These are phyloP conservation scores for Okapia johnstoni DNA, from an alignment of 2,113 vertebrate genomes.

Conservation along the genomic window DNA sequence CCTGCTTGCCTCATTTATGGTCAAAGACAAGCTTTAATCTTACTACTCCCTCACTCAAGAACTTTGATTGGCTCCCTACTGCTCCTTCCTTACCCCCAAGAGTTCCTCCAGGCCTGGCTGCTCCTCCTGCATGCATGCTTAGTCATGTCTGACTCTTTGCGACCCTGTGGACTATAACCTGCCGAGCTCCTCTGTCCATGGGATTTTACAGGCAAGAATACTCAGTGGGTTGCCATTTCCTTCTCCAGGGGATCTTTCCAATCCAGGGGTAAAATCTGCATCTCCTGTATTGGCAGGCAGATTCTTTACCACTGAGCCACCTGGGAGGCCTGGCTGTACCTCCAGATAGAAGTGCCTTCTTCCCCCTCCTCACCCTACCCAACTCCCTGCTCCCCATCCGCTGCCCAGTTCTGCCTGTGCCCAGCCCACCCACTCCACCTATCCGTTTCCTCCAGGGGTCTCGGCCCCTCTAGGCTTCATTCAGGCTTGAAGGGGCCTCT, in stretches of 20 bases:
- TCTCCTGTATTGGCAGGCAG: background rate
- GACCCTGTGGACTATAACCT: background rate
- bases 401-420: background rate
- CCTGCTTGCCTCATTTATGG: background rate
- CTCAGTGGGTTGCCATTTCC: background rate
- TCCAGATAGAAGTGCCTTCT: background rate
- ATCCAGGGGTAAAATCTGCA: background rate
- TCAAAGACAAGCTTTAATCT: background rate
- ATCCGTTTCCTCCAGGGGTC: background rate
- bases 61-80: background rate
- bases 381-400: background rate
- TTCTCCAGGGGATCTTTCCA: background rate
- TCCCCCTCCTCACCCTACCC: background rate
- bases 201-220: background rate
- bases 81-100: background rate
- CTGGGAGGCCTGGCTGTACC: background rate
- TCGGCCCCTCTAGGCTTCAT: background rate
- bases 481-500: background rate
- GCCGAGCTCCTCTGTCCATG: background rate
- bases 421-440: background rate
- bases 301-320: background rate
- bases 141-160: background rate
- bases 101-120: background rate
- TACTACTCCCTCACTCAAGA: background rate
- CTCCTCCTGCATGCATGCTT: background rate